Percentiles rank a stretch among this genome's conserved stretches.
phyloP scores from a whole-genome alignment of 2,113 vertebrate genomes.

The Oreochromis aureus region DNA sequence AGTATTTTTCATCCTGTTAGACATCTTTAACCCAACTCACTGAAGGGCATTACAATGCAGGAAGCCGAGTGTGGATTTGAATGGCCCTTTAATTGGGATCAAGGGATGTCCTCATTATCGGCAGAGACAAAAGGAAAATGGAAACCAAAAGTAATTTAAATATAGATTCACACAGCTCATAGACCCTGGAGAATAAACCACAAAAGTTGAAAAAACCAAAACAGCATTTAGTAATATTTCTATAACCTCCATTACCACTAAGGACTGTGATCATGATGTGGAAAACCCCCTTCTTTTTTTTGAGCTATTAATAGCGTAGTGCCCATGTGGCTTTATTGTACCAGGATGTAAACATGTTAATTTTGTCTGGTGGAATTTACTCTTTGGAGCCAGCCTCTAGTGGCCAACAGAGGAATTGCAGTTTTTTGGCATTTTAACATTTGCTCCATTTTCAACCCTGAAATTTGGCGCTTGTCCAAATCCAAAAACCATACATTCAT shows the following conservation, averaged over 20 bases:
- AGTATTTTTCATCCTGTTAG: background rate
- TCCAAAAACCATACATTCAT: background rate
- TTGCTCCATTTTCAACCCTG: background rate
- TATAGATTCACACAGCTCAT: background rate
- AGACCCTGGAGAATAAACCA: background rate
- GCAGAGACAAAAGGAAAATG: background rate
- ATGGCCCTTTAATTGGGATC: background rate
- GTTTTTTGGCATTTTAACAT: background rate
- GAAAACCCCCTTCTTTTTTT: accelerated
- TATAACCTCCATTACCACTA: background rate
- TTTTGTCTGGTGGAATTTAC: background rate
- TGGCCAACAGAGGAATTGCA: background rate
- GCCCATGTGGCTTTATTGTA: background rate
- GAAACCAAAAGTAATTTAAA: background rate
- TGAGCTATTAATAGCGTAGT: background rate
- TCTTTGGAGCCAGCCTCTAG: background rate
- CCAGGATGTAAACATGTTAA: background rate
- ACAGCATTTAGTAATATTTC: background rate
- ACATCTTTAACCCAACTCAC: background rate
- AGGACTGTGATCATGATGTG: background rate
- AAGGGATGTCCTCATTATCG: background rate
- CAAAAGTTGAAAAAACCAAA: background rate
- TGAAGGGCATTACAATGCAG: background rate
- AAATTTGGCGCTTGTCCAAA: background rate
- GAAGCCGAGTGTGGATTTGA: background rate